These are phyloP conservation scores for Epinephelus malabaricus DNA, from an alignment of 2,797 vertebrate genomes.

Conservation along the genomic window DNA sequence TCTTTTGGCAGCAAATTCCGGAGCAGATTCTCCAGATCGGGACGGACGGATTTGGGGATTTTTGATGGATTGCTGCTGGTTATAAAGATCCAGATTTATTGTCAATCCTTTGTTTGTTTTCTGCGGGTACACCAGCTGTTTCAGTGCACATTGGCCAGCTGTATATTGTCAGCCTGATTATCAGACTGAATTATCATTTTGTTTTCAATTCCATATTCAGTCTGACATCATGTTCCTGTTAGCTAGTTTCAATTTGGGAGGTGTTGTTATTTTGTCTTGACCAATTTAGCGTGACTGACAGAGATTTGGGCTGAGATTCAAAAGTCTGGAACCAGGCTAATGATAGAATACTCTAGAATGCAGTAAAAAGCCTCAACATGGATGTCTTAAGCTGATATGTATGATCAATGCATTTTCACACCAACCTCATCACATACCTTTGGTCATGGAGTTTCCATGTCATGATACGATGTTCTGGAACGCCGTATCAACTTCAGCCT, in stretches of 20 bases:
- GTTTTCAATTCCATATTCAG: background rate
- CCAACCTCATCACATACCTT: no score
- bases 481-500: no score
- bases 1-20: background rate
- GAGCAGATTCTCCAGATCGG: background rate
- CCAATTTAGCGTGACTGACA: background rate
- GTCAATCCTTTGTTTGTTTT: background rate
- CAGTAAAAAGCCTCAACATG: background rate
- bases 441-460: no score
- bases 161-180: background rate
- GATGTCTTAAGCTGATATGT: background rate
- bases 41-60: background rate
- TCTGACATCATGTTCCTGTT: background rate
- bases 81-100: background rate
- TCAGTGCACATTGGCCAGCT: background rate
- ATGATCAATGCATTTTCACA: background rate
- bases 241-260: background rate
- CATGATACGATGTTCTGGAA: no score
- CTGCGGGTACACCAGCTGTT: background rate
- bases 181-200: background rate
- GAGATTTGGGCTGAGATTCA: background rate
- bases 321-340: background rate
- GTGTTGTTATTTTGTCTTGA: background rate
- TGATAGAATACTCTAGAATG: background rate
- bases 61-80: background rate